phyloP scores from a whole-genome alignment of 2,888 invertebrate species.

The Thera britannica region DNA sequence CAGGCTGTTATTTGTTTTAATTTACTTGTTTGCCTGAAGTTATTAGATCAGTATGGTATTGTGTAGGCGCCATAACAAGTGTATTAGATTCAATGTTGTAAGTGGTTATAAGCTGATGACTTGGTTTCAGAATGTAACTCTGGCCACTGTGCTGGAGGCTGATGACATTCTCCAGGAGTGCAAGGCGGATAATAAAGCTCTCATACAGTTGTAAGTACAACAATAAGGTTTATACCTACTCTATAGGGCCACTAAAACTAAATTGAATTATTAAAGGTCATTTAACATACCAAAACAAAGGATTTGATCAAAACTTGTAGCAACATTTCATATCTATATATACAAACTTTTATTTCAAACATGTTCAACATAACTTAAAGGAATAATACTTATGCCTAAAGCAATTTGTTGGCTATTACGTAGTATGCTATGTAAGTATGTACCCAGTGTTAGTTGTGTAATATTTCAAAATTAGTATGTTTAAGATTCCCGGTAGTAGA shows the following conservation, averaged over 20 bases:
- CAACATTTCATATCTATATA: not conserved
- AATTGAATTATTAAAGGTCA: constrained; percentile 1
- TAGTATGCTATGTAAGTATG: no score
- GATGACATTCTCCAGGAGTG: constrained; percentile 98
- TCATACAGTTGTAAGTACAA: constrained; percentile 95
- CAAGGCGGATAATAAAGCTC: constrained; percentile 94
- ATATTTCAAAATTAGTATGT: no score
- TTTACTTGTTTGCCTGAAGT: constrained; percentile 5
- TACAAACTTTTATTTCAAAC: not conserved
- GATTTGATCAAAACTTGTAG: not conserved
- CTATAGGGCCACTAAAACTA: not conserved
- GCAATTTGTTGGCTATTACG: no score
- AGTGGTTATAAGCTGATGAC: constrained; percentile 40
- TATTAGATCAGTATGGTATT: constrained; percentile 17
- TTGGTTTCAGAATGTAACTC: constrained; percentile 92
- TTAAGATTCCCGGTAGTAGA: no score
- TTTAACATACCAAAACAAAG: constrained; percentile 14
- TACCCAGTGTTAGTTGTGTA: no score
- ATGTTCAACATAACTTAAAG: not conserved
- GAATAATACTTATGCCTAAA: no score
- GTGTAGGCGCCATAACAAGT: constrained; percentile 16
- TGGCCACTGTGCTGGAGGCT: constrained; percentile 96
- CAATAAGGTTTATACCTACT: not conserved
- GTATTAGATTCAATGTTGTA: constrained; percentile 15
- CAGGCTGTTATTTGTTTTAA: constrained; percentile 46